These are phyloP conservation scores for Motacilla tschutschensis DNA, from an alignment of 2,113 vertebrate species.

Conservation along the genomic window DNA sequence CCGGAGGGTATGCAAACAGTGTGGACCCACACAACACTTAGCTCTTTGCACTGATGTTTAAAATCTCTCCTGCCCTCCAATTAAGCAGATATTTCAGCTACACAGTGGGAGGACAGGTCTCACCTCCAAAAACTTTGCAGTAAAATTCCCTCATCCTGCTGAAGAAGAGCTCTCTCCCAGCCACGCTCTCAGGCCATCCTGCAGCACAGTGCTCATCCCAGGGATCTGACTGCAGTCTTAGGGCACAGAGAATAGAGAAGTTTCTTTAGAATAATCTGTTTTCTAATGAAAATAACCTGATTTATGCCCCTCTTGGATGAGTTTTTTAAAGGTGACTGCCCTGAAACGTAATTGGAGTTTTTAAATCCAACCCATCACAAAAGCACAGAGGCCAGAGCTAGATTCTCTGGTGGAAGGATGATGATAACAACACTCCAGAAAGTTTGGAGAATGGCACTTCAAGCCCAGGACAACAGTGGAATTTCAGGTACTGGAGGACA, in stretches of 20 bases:
- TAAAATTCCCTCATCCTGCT: accelerated
- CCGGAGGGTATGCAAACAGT: background rate
- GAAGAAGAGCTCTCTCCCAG: accelerated
- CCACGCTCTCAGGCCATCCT: accelerated
- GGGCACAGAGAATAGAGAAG: background rate
- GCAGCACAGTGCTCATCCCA: accelerated
- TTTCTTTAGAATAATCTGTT: background rate
- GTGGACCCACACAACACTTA: background rate
- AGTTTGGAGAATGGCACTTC: background rate
- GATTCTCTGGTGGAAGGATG: background rate
- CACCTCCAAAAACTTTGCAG: background rate
- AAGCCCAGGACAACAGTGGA: background rate
- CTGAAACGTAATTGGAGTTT: background rate
- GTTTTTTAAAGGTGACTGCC: background rate
- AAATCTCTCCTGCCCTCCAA: background rate
- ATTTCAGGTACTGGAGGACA: conserved; percentile 14
- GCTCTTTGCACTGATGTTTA: background rate
- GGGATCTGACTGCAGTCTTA: accelerated
- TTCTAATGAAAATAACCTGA: background rate
- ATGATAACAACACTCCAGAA: background rate
- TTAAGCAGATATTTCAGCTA: background rate
- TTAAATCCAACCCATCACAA: background rate
- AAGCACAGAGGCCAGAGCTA: background rate
- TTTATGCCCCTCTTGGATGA: background rate
- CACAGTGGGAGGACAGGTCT: background rate